These are phyloP conservation scores for Cactoblastis cactorum DNA, from an alignment of 2,888 invertebrate genomes.

Conservation along the genomic window DNA sequence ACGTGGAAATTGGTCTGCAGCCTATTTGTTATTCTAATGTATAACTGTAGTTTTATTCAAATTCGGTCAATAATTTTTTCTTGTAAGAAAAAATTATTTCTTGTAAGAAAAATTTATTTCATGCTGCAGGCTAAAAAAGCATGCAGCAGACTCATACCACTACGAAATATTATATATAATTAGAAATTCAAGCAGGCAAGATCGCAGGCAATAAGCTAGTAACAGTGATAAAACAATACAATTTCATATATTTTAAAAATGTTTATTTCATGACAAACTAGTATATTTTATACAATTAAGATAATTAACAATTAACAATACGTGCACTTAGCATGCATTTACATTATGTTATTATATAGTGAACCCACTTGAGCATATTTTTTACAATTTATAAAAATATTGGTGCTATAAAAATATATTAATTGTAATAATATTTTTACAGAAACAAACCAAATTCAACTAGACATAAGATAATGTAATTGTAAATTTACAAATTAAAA, in stretches of 20 bases:
- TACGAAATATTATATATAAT: too few species aligned
- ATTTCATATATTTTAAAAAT: constrained; percentile 8
- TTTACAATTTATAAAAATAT: background rate
- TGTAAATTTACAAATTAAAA: constrained; percentile 36
- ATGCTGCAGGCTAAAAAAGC: too few species aligned
- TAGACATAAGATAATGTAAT: constrained; percentile 20
- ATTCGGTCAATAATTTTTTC: too few species aligned
- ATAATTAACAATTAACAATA: constrained; percentile 20
- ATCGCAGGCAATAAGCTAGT: too few species aligned
- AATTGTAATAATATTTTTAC: background rate
- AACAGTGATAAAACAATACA: constrained; percentile 12
- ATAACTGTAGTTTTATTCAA: too few species aligned
- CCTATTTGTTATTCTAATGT: too few species aligned
- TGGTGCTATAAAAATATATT: constrained; percentile 18
- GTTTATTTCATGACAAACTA: constrained; percentile 13
- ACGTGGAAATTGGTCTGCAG: too few species aligned
- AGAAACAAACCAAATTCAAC: constrained; percentile 5
- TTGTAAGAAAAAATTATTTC: too few species aligned
- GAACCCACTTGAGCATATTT: background rate
- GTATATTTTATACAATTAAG: constrained; percentile 14
- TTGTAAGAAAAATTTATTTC: too few species aligned
- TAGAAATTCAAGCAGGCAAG: too few species aligned
- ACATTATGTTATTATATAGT: background rate
- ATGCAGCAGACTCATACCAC: too few species aligned
- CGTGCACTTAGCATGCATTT: constrained; percentile 15